Evolutionary conservation across 2,888 invertebrate genomes (phyloP).

Genomic region (Dendrolimus houi): DNA sequence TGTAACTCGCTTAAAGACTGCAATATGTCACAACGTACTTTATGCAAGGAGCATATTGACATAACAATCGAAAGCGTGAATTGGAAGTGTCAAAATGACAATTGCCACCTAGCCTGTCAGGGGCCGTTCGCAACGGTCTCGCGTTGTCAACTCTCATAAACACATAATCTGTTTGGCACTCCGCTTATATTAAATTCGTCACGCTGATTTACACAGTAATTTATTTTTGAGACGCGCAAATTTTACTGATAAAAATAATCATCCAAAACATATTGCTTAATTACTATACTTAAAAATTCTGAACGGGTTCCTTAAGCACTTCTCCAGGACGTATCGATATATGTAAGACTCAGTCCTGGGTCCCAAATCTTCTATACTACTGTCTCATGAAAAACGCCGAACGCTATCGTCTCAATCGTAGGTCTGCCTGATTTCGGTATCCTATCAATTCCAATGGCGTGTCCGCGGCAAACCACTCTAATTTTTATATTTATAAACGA

Average conservation of each 20-base stretch:
- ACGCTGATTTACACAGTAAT: neutral
- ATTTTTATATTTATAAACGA: too few species aligned
- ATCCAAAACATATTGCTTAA: too few species aligned
- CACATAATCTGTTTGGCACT: neutral
- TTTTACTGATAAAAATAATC: neutral
- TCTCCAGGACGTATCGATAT: too few species aligned
- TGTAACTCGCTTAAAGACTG: slow-evolving; percentile 18
- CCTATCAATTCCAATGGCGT: too few species aligned
- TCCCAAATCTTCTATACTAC: too few species aligned
- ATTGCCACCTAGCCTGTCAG: slow-evolving; percentile 11
- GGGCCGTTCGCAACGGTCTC: slow-evolving; percentile 4
- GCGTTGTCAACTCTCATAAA: neutral
- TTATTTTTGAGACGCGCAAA: neutral
- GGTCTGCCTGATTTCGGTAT: too few species aligned
- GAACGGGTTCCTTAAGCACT: too few species aligned
- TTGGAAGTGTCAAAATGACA: slow-evolving; percentile 19
- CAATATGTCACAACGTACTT: slow-evolving; percentile 26
- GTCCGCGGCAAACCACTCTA: too few species aligned
- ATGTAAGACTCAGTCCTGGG: too few species aligned
- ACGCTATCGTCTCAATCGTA: too few species aligned
- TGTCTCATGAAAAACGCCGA: too few species aligned
- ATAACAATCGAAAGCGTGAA: slow-evolving; percentile 21
- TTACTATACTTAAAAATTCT: too few species aligned
- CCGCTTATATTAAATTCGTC: neutral
- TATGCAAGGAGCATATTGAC: slow-evolving; percentile 25